A percentile compares a stretch with the other conserved stretches of the same genome.
phyloP scores from a whole-genome alignment of 2,113 vertebrate genomes.

The Cinclus cinclus region DNA sequence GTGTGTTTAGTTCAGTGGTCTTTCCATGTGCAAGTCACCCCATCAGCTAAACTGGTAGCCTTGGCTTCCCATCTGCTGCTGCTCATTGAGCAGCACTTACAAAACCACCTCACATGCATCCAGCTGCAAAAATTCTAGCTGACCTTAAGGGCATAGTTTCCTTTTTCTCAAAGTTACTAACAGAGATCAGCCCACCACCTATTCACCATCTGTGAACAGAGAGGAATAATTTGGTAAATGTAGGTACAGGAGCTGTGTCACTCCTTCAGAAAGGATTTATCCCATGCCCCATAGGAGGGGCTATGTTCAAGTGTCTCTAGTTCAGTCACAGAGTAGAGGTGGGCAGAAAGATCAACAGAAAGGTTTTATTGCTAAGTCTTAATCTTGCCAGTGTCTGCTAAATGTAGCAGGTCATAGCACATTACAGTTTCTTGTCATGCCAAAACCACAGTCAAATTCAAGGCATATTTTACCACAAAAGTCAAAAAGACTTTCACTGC shows the following conservation, averaged over 20 bases:
- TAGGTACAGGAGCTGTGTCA: background rate
- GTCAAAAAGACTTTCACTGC: background rate
- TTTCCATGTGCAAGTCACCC: background rate
- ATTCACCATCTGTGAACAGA: accelerated
- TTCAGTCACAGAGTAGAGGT: background rate
- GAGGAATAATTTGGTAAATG: background rate
- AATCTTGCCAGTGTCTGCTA: background rate
- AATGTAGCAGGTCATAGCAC: background rate
- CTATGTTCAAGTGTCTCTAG: background rate
- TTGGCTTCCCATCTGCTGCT: background rate
- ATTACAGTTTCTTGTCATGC: background rate
- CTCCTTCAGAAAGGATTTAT: background rate
- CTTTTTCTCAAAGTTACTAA: background rate
- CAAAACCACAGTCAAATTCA: background rate
- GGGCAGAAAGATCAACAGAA: background rate
- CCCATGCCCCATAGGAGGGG: background rate
- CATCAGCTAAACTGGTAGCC: background rate
- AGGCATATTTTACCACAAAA: background rate
- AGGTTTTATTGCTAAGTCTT: background rate
- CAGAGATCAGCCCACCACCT: background rate
- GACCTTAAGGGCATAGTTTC: background rate
- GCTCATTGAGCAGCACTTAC: background rate
- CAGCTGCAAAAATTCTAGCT: background rate
- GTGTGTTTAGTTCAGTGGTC: background rate
- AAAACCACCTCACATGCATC: background rate